Percentiles rank a stretch among this genome's conserved stretches.
Conservation (phyloP, 1,140 invertebrate genomes). For the Agrilus planipennis region DNA sequence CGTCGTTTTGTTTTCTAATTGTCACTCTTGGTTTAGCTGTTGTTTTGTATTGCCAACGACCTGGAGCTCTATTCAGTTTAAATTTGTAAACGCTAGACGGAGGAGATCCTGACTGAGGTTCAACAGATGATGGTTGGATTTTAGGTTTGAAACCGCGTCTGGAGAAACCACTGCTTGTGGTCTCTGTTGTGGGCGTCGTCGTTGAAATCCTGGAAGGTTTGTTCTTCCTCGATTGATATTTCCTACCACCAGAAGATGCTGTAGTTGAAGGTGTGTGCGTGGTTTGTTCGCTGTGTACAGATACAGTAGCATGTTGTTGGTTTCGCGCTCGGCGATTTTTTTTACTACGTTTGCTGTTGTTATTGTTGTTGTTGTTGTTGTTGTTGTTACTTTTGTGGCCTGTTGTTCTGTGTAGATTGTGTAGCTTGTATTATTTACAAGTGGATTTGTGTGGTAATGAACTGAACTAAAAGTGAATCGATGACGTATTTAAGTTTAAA, state of each 20-base stretch:
- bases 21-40: constrained; percentile 72
- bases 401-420: constrained; percentile 28
- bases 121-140: constrained; percentile 42
- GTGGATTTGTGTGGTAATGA: constrained; percentile 35
- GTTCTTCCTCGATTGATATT: constrained; percentile 18
- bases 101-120: constrained; percentile 29
- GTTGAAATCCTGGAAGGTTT: constrained; percentile 16
- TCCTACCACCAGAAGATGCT: constrained; percentile 35
- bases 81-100: constrained; percentile 57
- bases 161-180: constrained; percentile 34
- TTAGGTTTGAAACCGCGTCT: constrained; percentile 48
- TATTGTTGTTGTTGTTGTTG: too few species aligned
- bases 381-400: too few species aligned
- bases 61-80: constrained; percentile 66
- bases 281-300: constrained; percentile 17
- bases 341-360: constrained; percentile 12
- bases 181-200: constrained; percentile 29
- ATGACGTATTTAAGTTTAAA: too few species aligned
- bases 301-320: constrained; percentile 31
- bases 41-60: constrained; percentile 79
- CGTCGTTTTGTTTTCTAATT: constrained; percentile 58
- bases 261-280: constrained; percentile 38
- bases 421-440: constrained; percentile 34
- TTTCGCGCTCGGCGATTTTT: constrained; percentile 29
- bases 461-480: too few species aligned